These are phyloP conservation scores for Parelbella ahira DNA, from an alignment of 2,888 invertebrate genomes.

Conservation along the genomic window DNA sequence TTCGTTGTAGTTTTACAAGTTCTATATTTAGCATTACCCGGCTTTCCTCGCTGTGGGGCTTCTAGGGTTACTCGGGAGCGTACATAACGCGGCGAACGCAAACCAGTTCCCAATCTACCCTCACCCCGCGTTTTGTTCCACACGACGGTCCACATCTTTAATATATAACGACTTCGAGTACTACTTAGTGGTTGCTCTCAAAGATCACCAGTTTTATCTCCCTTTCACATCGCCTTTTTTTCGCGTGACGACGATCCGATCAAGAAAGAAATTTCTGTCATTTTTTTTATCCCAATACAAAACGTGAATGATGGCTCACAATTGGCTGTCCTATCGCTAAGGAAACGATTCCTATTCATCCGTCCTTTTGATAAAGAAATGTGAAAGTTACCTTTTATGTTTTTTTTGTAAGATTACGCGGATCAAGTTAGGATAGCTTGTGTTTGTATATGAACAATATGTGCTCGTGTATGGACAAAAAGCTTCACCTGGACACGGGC, in stretches of 20 bases:
- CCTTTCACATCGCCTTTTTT: constrained; percentile 20
- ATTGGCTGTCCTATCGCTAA: constrained; percentile 13
- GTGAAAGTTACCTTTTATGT: no score
- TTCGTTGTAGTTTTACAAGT: constrained; percentile 16
- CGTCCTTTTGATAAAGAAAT: not conserved
- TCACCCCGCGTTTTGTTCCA: constrained; percentile 18
- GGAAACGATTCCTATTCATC: constrained; percentile 10
- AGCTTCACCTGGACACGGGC: no score
- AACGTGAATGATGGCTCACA: constrained; percentile 13
- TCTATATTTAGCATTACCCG: constrained; percentile 21
- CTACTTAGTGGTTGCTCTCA: constrained; percentile 24
- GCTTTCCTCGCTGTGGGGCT: constrained; percentile 15
- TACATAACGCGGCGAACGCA: constrained; percentile 5
- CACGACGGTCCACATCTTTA: constrained; percentile 23
- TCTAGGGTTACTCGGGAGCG: constrained; percentile 16
- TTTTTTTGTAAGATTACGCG: no score
- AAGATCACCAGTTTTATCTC: constrained; percentile 16
- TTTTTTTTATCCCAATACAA: constrained; percentile 10
- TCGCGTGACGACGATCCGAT: constrained; percentile 14
- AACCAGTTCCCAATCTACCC: constrained; percentile 23
- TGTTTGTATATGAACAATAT: no score
- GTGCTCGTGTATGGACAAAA: no score
- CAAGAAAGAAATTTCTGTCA: constrained; percentile 13
- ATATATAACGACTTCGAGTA: constrained; percentile 25
- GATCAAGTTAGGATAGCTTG: no score